These are phyloP conservation scores for Alentia gelatinosa DNA, from an alignment of 2,888 invertebrate genomes.

Conservation along the genomic window DNA sequence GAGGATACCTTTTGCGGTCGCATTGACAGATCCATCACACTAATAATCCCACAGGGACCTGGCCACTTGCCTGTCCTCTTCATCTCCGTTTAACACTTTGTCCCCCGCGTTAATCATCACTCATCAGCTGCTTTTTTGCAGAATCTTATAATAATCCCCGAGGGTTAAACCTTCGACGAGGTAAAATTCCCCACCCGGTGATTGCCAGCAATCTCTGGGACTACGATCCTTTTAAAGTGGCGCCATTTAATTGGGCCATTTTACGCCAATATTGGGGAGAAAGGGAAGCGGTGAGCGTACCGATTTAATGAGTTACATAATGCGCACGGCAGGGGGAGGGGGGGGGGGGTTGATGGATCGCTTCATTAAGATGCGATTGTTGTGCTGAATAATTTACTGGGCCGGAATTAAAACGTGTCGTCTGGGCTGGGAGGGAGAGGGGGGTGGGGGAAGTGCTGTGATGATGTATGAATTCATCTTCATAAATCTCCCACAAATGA, in stretches of 20 bases:
- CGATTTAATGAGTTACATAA: slow-evolving; percentile 36
- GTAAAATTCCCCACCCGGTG: neutral
- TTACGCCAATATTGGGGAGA: neutral
- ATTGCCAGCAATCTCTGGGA: neutral
- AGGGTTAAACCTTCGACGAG: too few species aligned
- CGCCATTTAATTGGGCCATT: neutral
- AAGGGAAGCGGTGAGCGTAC: neutral
- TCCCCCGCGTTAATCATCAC: neutral
- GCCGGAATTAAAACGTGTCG: neutral
- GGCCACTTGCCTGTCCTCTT: neutral
- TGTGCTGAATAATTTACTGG: slow-evolving; percentile 27
- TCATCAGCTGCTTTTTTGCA: neutral
- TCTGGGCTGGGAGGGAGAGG: neutral
- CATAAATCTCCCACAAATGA: too few species aligned
- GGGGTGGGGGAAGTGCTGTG: neutral
- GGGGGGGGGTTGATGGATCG: slow-evolving; percentile 12
- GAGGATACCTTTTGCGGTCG: neutral
- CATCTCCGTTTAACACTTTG: neutral
- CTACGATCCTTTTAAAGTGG: slow-evolving; percentile 1
- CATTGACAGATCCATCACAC: neutral
- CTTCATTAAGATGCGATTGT: slow-evolving; percentile 36
- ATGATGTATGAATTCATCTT: too few species aligned
- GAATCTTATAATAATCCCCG: neutral
- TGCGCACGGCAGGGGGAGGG: neutral
- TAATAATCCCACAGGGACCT: neutral